A percentile compares a stretch with the other conserved stretches of the same genome.
phyloP scores from a whole-genome alignment of 2,113 vertebrate species.

The Scomber japonicus region DNA sequence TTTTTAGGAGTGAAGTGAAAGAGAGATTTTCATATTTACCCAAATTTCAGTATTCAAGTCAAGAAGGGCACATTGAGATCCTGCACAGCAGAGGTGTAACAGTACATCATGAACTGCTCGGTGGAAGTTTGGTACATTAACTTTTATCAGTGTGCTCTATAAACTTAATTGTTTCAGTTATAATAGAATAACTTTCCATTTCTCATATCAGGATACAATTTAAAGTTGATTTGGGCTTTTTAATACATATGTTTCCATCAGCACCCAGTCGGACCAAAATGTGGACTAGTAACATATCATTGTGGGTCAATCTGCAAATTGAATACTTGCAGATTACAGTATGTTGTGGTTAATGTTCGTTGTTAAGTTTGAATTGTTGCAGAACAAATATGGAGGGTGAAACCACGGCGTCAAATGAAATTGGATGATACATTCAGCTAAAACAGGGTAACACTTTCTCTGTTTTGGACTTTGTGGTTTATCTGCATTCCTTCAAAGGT shows the following conservation, averaged over 20 bases:
- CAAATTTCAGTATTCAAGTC: too few species aligned
- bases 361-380: background rate
- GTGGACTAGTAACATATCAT: background rate
- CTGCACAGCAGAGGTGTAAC: background rate
- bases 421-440: background rate
- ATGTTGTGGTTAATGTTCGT: background rate
- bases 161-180: background rate
- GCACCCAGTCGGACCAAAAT: background rate
- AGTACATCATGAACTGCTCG: background rate
- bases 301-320: background rate
- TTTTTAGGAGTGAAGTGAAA: background rate
- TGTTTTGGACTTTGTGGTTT: too few species aligned
- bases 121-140: background rate
- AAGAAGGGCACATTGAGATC: background rate
- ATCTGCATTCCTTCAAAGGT: constrained; percentile 11
- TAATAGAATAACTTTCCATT: too few species aligned
- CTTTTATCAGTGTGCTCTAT: background rate
- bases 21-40: too few species aligned
- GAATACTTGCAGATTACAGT: background rate
- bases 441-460: background rate
- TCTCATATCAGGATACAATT: too few species aligned
- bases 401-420: background rate
- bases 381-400: background rate
- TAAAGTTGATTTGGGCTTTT: too few species aligned
- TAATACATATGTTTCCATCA: too few species aligned